Percentiles rank a stretch among this genome's conserved stretches.
Evolutionary conservation across 1,140 invertebrate species (phyloP).

Genomic region (Bombus haemorrhoidalis): DNA sequence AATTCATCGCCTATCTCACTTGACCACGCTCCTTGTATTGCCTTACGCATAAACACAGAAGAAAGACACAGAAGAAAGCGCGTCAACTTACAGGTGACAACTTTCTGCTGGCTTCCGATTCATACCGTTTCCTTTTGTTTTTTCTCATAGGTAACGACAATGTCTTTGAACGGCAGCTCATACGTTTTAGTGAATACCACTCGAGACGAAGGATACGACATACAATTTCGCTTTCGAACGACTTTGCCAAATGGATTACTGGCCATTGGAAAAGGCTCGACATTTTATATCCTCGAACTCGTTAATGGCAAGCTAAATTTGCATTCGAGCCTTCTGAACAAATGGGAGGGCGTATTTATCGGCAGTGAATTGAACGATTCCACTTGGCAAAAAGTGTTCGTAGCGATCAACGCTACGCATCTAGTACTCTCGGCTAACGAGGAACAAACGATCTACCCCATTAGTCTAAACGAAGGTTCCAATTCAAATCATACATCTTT

Average conservation of each 20-base stretch:
- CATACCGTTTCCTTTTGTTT: constrained; percentile 49
- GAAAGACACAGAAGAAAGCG: constrained; percentile 34
- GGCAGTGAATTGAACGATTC: constrained; percentile 92
- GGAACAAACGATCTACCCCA: constrained; percentile 94
- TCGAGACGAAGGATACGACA: constrained; percentile 93
- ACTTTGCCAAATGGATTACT: constrained; percentile 93
- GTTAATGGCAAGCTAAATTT: constrained; percentile 92
- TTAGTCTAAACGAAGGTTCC: constrained; percentile 88
- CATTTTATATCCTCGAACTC: constrained; percentile 92
- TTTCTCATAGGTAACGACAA: constrained; percentile 87
- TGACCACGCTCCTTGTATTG: constrained; percentile 23
- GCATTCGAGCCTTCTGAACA: constrained; percentile 92
- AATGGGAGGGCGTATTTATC: constrained; percentile 94
- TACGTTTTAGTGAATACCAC: constrained; percentile 90
- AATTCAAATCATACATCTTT: constrained; percentile 90
- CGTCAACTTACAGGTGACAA: constrained; percentile 9
- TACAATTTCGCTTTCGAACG: constrained; percentile 95
- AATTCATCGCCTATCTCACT: constrained; percentile 2
- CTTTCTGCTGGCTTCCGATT: constrained; percentile 39
- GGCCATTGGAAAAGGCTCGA: constrained; percentile 91
- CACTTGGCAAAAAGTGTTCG: constrained; percentile 94
- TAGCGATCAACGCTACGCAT: constrained; percentile 93
- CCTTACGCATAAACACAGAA: constrained; percentile 30
- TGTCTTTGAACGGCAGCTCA: constrained; percentile 91
- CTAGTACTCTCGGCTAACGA: constrained; percentile 92